These are phyloP conservation scores for Noctua fimbriata DNA, from an alignment of 2,888 invertebrate species.

Conservation along the genomic window DNA sequence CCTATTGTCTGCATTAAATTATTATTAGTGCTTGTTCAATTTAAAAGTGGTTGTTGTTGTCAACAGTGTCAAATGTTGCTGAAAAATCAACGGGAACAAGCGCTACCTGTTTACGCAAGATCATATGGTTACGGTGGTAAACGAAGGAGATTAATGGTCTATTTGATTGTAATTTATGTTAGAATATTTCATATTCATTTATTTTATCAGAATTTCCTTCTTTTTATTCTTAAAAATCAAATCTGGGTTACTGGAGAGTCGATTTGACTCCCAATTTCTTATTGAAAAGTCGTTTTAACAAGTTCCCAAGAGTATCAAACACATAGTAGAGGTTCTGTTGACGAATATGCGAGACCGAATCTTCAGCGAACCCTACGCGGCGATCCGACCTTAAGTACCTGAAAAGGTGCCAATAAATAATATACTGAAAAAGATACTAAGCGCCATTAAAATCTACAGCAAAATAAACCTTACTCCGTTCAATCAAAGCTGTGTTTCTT, in stretches of 20 bases:
- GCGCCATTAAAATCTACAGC: constrained; percentile 29
- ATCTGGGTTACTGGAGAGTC: not conserved
- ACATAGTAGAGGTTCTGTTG: constrained; percentile 76
- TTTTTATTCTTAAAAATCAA: no score
- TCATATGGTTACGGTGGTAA: not conserved
- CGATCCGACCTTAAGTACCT: constrained; percentile 86
- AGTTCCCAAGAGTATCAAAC: constrained; percentile 36
- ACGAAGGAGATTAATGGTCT: no score
- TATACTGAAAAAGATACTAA: constrained; percentile 69
- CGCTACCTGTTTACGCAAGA: not conserved
- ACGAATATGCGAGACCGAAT: constrained; percentile 80
- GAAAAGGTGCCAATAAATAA: constrained; percentile 88
- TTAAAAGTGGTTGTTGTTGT: not conserved
- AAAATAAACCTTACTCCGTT: constrained; percentile 60
- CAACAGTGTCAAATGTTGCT: constrained; percentile 19
- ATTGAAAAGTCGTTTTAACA: constrained; percentile 13
- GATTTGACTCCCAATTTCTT: not conserved
- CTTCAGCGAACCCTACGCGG: constrained; percentile 79
- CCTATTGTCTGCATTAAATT: not conserved
- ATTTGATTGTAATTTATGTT: no score
- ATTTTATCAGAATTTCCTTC: not conserved
- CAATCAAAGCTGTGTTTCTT: constrained; percentile 58
- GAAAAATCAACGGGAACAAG: not conserved
- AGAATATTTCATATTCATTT: not conserved
- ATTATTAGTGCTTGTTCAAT: not conserved